Conservation (phyloP, 2,113 vertebrate species). For the Morone saxatilis region DNA sequence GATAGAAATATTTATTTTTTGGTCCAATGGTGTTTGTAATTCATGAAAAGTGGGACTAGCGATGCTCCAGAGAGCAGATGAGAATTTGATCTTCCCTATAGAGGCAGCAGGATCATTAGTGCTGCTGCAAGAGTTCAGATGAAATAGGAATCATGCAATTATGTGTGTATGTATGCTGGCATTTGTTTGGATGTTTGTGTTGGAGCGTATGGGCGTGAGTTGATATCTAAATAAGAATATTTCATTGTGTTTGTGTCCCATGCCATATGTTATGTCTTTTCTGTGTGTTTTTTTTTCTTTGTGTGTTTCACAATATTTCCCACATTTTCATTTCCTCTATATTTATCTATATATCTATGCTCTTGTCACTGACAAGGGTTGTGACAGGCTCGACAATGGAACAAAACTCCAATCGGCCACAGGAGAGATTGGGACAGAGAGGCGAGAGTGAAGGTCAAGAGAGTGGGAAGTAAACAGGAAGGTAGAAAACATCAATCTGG, state of each 20-base stretch:
- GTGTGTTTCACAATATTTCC: neutral
- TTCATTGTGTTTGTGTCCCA: neutral
- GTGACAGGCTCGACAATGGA: slow-evolving; percentile 24
- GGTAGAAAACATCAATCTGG: slow-evolving; percentile 14
- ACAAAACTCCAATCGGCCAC: slow-evolving; percentile 52
- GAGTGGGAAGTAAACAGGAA: neutral
- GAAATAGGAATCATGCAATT: neutral
- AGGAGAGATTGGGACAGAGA: slow-evolving; percentile 32
- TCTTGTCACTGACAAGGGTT: neutral
- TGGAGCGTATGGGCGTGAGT: neutral
- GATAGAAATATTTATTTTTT: slow-evolving; percentile 47
- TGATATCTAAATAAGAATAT: neutral
- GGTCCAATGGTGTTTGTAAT: slow-evolving; percentile 8
- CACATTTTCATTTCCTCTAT: neutral
- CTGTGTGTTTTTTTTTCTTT: neutral
- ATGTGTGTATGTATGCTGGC: neutral
- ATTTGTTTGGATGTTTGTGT: slow-evolving; percentile 12
- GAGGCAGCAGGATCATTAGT: slow-evolving; percentile 20
- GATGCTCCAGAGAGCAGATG: slow-evolving; percentile 26
- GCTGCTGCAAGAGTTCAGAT: slow-evolving; percentile 14
- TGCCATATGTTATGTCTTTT: neutral
- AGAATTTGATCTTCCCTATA: slow-evolving; percentile 32
- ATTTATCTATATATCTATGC: too few species aligned
- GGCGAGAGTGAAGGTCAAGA: neutral
- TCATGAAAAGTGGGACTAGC: slow-evolving; percentile 35